Conservation (phyloP, 2,888 invertebrate species). For the Caenorhabditis becei region DNA sequence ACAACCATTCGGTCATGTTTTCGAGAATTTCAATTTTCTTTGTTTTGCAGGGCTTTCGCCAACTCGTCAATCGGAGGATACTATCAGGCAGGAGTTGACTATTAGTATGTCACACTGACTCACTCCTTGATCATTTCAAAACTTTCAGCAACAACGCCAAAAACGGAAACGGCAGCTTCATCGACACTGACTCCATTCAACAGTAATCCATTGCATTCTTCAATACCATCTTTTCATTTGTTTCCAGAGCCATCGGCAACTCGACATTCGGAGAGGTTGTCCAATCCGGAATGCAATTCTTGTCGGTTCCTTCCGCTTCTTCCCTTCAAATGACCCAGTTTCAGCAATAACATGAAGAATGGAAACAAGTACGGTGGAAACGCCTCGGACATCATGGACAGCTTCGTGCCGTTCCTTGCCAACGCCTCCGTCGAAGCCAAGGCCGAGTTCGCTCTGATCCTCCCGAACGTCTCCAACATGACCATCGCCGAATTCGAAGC, state of each 20-base stretch:
- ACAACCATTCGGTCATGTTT: background rate
- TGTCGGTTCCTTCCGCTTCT: slow-evolving; percentile 8
- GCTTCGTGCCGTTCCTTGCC: slow-evolving; percentile 53
- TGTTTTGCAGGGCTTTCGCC: slow-evolving; percentile 20
- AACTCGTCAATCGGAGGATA: slow-evolving; percentile 30
- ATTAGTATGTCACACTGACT: slow-evolving; percentile 15
- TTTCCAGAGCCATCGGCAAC: slow-evolving; percentile 35
- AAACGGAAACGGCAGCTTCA: slow-evolving; percentile 28
- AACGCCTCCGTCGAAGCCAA: slow-evolving; percentile 54
- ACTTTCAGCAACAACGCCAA: slow-evolving; percentile 16
- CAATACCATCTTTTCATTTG: no score
- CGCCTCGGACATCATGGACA: slow-evolving; percentile 22
- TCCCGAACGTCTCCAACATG: slow-evolving; percentile 35
- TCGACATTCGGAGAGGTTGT: slow-evolving; percentile 46
- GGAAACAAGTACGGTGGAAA: slow-evolving; percentile 28
- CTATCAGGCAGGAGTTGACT: slow-evolving; percentile 33
- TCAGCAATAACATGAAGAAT: slow-evolving; percentile 28
- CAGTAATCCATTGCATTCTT: slow-evolving; percentile 8
- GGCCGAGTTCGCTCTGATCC: slow-evolving; percentile 32
- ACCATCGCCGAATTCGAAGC: slow-evolving; percentile 43
- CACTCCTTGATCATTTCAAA: background rate
- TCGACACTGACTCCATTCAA: slow-evolving; percentile 38
- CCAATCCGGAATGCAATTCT: slow-evolving; percentile 39
- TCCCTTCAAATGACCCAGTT: background rate
- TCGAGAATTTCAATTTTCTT: background rate